phyloP scores from a whole-genome alignment of 2,888 invertebrate genomes.

The Parelbella ahira region DNA sequence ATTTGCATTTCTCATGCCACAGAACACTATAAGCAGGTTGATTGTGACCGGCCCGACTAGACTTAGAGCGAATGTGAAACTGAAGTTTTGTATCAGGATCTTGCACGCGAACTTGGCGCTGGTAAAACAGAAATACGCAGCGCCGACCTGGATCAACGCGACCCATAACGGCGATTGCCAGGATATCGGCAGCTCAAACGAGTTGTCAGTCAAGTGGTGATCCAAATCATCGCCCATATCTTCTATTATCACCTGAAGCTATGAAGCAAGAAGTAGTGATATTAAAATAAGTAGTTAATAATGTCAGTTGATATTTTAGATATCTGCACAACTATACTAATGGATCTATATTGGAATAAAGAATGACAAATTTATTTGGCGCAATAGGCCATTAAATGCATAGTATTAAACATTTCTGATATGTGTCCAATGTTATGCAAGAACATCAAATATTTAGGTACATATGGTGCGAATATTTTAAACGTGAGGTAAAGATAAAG shows the following conservation, averaged over 20 bases:
- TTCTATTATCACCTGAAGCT: conserved; percentile 70
- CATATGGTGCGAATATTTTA: no score
- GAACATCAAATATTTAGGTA: no score
- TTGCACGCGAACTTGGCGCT: conserved; percentile 92
- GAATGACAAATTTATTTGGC: no score
- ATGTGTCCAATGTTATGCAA: no score
- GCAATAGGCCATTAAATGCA: no score
- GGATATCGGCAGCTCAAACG: conserved; percentile 44
- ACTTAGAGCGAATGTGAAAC: conserved; percentile 91
- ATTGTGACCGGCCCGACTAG: conserved; percentile 88
- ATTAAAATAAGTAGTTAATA: no score
- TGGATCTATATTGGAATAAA: no score
- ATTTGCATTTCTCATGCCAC: conserved; percentile 83
- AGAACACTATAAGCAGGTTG: conserved; percentile 83
- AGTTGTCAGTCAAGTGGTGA: conserved; percentile 52
- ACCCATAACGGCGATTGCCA: conserved; percentile 79
- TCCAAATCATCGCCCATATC: conserved; percentile 58
- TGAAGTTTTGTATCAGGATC: conserved; percentile 92
- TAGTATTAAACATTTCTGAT: no score
- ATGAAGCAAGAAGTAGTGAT: no score
- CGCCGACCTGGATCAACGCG: conserved; percentile 82
- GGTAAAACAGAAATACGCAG: conserved; percentile 84
- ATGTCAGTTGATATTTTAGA: no score
- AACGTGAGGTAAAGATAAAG: no score
- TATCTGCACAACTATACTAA: no score